Base-by-base conservation (phyloP, 1,140 invertebrate species). In the Euglossa dilemma region DNA sequence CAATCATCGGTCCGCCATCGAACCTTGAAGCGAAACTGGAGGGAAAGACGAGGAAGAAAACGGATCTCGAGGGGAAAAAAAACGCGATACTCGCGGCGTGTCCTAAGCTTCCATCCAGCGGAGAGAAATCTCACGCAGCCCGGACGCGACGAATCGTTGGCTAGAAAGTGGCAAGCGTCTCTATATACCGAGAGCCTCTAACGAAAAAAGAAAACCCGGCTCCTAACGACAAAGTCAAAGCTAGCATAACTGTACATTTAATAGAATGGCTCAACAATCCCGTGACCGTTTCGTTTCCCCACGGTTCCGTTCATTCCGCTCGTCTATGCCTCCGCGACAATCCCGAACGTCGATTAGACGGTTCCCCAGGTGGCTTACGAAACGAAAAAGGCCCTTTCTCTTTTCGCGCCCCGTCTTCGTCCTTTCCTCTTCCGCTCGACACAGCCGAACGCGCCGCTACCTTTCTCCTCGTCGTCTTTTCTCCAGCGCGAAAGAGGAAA, bases 171-270 rank as follows among this genome's bases (percentile, higher is more conserved):
- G 36, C 50, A 11, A 23, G 28, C 28, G 28, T 36, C 36, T 36
- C 36, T 36, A 36, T 36, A 36, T 63, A 16, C 23, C 69, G 8
- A 11, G 23, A 79, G 61, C 50, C 43, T 83, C 85, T 79, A 84
- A 87, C 86, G 72, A 86, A 86, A 59, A 36, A 36, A 36, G 36
- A 36, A 36, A 85, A 79, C 25, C 75, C 56, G 80, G 75, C 63
- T 20, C 45, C 59, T 63, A 71, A 84, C 69, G 63, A 77, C 61
- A 25, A 52, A 54, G 63, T 63, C 50, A 45, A 70, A 66, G 72
- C 83, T 50, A 81, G 67, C 45, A 84, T 88, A 87, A 88, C 87
- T 87, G 83, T 87, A 88, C 78, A 57, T 81, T 28, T 63, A 63
- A 87, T 74, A 85, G 85, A 85, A 85, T 87, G 61, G 36, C 54